Evolutionary conservation across 2,888 invertebrate genomes (phyloP).

Genomic region (Caenorhabditis afra): DNA sequence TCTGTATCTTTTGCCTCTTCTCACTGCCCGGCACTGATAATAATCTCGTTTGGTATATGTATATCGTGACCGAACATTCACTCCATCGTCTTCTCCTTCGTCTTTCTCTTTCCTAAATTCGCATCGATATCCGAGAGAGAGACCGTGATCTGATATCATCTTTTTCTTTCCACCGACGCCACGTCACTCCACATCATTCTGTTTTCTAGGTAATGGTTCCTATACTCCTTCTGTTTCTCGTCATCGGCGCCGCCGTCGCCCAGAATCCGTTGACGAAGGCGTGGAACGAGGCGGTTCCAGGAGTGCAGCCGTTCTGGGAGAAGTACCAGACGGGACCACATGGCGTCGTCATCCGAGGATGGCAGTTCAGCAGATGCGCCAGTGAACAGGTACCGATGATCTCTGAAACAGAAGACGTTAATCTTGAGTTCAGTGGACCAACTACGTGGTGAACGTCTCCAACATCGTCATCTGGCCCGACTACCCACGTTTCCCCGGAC

Average conservation of each 20-base stretch:
- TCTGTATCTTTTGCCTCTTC: neutral
- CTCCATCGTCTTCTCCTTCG: neutral
- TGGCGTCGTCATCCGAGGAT: slow-evolving; percentile 79
- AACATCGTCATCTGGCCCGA: slow-evolving; percentile 81
- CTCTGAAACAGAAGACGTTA: neutral
- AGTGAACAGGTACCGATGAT: slow-evolving; percentile 74
- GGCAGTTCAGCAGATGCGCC: slow-evolving; percentile 80
- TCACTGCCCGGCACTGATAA: slow-evolving; percentile 7
- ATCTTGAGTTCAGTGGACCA: slow-evolving; percentile 76
- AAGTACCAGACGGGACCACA: slow-evolving; percentile 80
- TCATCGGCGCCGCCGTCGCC: slow-evolving; percentile 36
- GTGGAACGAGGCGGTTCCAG: slow-evolving; percentile 80
- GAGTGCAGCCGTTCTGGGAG: slow-evolving; percentile 80
- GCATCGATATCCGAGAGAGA: too few relatives aligned
- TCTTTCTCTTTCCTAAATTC: neutral
- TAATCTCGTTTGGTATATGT: slow-evolving; percentile 29
- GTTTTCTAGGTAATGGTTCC: slow-evolving; percentile 32
- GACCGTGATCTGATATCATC: too few relatives aligned
- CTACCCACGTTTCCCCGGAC: slow-evolving; percentile 80
- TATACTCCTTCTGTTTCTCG: slow-evolving; percentile 41
- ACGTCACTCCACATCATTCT: neutral
- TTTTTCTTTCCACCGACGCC: too few relatives aligned
- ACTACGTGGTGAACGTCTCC: slow-evolving; percentile 80
- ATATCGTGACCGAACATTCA: neutral
- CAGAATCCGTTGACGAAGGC: slow-evolving; percentile 74